Evolutionary conservation across 1,140 invertebrate genomes (phyloP).

Genomic region (Orchestia grillus): DNA sequence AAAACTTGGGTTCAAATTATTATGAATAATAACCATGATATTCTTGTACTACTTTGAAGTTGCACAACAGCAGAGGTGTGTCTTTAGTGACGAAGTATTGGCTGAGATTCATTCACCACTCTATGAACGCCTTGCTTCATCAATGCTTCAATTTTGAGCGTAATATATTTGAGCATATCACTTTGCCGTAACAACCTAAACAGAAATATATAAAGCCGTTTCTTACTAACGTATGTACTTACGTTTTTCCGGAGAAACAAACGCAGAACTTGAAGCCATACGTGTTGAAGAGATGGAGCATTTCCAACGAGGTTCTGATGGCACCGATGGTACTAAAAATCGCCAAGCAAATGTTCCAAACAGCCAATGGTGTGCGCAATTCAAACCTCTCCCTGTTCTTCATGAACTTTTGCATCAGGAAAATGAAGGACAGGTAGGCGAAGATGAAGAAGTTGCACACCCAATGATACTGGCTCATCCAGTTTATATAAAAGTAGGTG

Average conservation of each 20-base stretch:
- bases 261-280: slow-evolving; percentile 55
- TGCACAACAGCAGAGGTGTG: not conserved
- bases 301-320: slow-evolving; percentile 33
- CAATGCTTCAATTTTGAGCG: not conserved
- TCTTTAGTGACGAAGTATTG: not conserved
- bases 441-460: slow-evolving; percentile 51
- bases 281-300: slow-evolving; percentile 49
- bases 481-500: slow-evolving; percentile 19
- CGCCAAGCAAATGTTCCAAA: slow-evolving; percentile 56
- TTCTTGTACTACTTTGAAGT: not conserved
- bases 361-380: not conserved
- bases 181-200: not conserved
- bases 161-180: not conserved
- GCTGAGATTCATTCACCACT: not conserved
- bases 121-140: not conserved
- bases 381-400: slow-evolving; percentile 47
- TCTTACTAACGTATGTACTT: not conserved
- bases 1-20: too few species aligned
- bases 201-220: not conserved
- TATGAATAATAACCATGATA: not conserved
- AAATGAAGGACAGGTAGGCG: slow-evolving; percentile 55
- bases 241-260: slow-evolving; percentile 57
- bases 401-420: slow-evolving; percentile 48
- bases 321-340: slow-evolving; percentile 54
- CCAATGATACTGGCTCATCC: slow-evolving; percentile 56